A percentile compares a stretch with the other conserved stretches of the same genome.
Evolutionary conservation across 2,888 invertebrate species (phyloP).

Genomic region (Palloptera scutellata): DNA sequence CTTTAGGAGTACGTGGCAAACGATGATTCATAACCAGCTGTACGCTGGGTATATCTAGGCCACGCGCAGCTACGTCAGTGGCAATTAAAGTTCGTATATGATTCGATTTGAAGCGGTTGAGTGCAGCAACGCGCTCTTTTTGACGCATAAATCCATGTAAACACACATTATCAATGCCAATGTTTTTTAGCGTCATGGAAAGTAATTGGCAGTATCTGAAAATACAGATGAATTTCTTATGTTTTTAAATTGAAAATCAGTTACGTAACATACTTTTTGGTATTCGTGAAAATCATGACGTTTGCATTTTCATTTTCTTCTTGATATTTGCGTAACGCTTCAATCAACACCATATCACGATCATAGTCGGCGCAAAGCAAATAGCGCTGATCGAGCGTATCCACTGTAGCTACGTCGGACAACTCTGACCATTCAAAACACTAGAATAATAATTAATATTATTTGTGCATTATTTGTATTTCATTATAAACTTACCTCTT

Average conservation of each 20-base stretch:
- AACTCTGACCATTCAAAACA: constrained; percentile 73
- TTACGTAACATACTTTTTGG: constrained; percentile 81
- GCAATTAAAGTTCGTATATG: constrained; percentile 88
- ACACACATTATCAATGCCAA: constrained; percentile 88
- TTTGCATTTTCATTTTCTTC: constrained; percentile 79
- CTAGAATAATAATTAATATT: constrained; percentile 38
- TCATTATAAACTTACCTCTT: constrained; percentile 67
- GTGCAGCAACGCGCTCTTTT: constrained; percentile 80
- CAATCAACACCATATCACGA: constrained; percentile 90
- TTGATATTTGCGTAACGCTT: constrained; percentile 79
- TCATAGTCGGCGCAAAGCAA: constrained; percentile 90
- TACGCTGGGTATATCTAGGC: constrained; percentile 95
- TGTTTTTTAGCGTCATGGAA: constrained; percentile 85
- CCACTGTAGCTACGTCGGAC: constrained; percentile 81
- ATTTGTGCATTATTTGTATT: background rate
- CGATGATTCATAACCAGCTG: constrained; percentile 95
- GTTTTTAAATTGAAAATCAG: background rate
- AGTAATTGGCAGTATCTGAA: constrained; percentile 87
- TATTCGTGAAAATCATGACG: constrained; percentile 93
- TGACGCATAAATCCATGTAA: constrained; percentile 95
- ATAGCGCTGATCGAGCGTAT: constrained; percentile 89
- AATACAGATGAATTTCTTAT: constrained; percentile 15
- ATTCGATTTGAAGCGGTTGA: constrained; percentile 90
- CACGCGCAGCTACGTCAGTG: constrained; percentile 96
- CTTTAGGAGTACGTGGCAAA: constrained; percentile 88